Evolutionary conservation across 1,140 invertebrate species (phyloP).

Genomic region (Hydropsyche tenuis): DNA sequence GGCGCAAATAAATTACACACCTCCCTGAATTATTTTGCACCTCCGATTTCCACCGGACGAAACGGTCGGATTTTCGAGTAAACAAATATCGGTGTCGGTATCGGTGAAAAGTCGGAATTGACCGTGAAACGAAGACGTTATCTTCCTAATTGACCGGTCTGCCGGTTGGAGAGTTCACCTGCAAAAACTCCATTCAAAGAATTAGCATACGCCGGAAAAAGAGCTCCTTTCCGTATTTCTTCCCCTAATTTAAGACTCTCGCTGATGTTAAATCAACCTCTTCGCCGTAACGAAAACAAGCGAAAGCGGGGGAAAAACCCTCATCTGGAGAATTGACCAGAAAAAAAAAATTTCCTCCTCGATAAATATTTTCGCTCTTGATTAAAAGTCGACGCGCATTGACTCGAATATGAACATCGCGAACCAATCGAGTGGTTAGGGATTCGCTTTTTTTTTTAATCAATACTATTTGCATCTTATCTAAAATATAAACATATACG

Average conservation of each 20-base stretch:
- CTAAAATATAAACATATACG: too few species aligned
- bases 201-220: constrained; percentile 44
- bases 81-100: too few species aligned
- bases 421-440: too few species aligned
- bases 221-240: constrained; percentile 39
- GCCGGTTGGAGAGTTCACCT: constrained; percentile 30
- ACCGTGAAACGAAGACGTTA: constrained; percentile 42
- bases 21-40: too few species aligned
- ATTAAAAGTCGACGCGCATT: background rate
- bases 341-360: constrained; percentile 11
- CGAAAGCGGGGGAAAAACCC: background rate
- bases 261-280: constrained; percentile 43
- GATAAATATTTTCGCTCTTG: constrained; percentile 17
- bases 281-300: background rate
- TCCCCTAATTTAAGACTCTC: constrained; percentile 48
- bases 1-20: too few species aligned
- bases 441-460: too few species aligned
- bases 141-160: constrained; percentile 47
- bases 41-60: too few species aligned
- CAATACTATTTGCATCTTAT: too few species aligned
- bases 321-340: background rate
- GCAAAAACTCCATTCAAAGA: constrained; percentile 33
- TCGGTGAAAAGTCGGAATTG: background rate
- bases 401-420: background rate
- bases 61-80: too few species aligned